Base-by-base conservation (phyloP, 2,888 invertebrate genomes). In the Aphidoletes aphidimyza region DNA sequence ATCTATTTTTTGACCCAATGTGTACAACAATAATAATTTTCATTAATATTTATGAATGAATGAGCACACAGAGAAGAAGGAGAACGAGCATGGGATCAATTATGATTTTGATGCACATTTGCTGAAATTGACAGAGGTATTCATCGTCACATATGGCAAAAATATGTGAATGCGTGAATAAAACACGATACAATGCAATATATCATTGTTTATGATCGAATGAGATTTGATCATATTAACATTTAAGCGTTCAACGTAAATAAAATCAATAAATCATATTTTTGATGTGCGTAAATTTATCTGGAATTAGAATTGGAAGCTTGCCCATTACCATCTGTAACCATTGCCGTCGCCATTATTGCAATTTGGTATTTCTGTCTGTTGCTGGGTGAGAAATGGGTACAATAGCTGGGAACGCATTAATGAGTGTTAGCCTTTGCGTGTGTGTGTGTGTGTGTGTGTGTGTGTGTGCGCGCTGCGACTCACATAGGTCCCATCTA, bases 161-260 rank as follows among this genome's bases (percentile, higher is more conserved):
- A 69, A 30, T 30, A 1, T 30, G 11, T 69, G 22, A 22, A 22
- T 54, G 69, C 69, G 39, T 8, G 39, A 39, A 11, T 8, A 11
- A 39, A 11, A 39, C 6, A 39, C n/a, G n/a, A n/a, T n/a, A n/a
- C n/a, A n/a, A n/a, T 30, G 69, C 69, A 69, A 69, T 69, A 69
- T 69, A 69, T 69, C 69, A 69, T 69, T 69, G 69, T 69, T 69
- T 69, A 69, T 69, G 69, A 69, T 69, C 30, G 34, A 69, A 69
- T 14, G 69, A 69, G 69, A 69, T 69, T 69, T 69, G 69, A 69
- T 69, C 69, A 69, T 69, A 69, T 69, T 69, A 34, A 69, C 26
- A 30, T 69, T 69, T 14, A 69, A 69, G 69, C 69, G 26, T 14
- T 17, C 69, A 69, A 69, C 69, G 69, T 69, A 69, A 69, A 34